These are phyloP conservation scores for Cheilosia vernalis DNA, from an alignment of 2,888 invertebrate genomes.

Conservation along the genomic window DNA sequence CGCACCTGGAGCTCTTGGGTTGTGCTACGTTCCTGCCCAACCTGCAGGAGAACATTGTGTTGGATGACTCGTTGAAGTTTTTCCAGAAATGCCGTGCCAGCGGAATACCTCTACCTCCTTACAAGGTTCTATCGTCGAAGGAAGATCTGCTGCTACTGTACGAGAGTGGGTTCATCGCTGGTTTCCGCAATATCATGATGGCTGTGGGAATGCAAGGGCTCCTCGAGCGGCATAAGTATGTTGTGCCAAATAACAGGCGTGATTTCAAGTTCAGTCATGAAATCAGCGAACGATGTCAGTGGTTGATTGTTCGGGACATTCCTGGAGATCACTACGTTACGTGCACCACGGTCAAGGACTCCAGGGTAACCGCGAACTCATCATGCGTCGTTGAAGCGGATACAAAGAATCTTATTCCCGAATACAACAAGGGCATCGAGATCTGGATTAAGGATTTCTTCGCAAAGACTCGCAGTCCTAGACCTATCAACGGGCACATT, in stretches of 20 bases:
- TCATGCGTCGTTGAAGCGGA: conserved; percentile 89
- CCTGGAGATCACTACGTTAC: conserved; percentile 91
- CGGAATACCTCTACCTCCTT: conserved; percentile 88
- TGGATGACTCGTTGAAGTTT: conserved; percentile 91
- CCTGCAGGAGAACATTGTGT: conserved; percentile 89
- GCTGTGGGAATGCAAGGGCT: conserved; percentile 90
- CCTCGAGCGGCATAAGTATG: conserved; percentile 88
- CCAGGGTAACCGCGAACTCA: conserved; percentile 91
- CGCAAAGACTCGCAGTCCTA: conserved; percentile 86
- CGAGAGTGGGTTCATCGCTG: conserved; percentile 84
- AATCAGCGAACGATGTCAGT: conserved; percentile 89
- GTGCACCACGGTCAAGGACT: conserved; percentile 92
- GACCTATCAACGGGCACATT: conserved; percentile 90
- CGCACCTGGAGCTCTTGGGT: conserved; percentile 91
- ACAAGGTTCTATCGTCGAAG: conserved; percentile 87
- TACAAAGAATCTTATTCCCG: conserved; percentile 88
- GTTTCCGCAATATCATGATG: conserved; percentile 86
- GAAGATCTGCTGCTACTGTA: conserved; percentile 89
- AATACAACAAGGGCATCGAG: conserved; percentile 87
- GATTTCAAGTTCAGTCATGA: conserved; percentile 89
- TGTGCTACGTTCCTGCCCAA: conserved; percentile 92
- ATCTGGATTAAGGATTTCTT: conserved; percentile 90
- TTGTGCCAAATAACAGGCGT: conserved; percentile 87
- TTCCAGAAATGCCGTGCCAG: conserved; percentile 88
- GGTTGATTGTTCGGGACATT: conserved; percentile 91